Base-by-base conservation (phyloP, 2,797 vertebrate genomes). In the Micrastur ruficollis region DNA sequence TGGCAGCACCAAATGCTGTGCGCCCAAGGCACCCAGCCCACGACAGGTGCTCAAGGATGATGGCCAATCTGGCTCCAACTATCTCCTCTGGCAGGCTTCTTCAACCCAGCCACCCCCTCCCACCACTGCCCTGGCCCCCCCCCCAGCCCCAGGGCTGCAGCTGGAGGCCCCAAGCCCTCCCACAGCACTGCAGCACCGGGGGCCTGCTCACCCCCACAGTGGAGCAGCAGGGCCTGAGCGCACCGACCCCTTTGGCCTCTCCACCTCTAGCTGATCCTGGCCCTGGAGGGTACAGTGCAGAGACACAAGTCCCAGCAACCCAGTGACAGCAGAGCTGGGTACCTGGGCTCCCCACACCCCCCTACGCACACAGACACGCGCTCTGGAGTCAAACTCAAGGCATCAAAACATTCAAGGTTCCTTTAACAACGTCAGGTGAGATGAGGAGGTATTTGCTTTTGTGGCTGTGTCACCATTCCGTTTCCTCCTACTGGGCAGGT, bases 281-380 rank as follows among this genome's bases (percentile, higher is more conserved):
- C 25, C 26, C 12, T 23, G 6, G 29, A 44, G 17, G 36, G 23
- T 55, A 55, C 2, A 1, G 53, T 58, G 16, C 31, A 74, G n/a
- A 49, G 32, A 59, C 16, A 36, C 9, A 32, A 16, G 19, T 67
- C 42, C 38, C 50, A 70, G 38, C 32, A 61, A 21, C 22, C 6
- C 72, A 40, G 38, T 20, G 42, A 34, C 15, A 59, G 55, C 42
- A 49, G 8, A 63, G 29, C 15, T 3, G 1, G 42, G 25, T 49
- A 40, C 14, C 22, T 19, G 14, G 25, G 29, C 22, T 46, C 53
- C 31, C 8, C 34, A 17, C 32, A 8, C 10, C 20, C 13, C 21
- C 19, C 29, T 19, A 9, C 19, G 7, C 2, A 4, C 26, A 34
- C 1, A 0, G 36, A 31, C 26, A 53, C 56, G 29, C 29, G 15